Conservation (phyloP, 1,140 invertebrate genomes). For the Anastrepha obliqua region DNA sequence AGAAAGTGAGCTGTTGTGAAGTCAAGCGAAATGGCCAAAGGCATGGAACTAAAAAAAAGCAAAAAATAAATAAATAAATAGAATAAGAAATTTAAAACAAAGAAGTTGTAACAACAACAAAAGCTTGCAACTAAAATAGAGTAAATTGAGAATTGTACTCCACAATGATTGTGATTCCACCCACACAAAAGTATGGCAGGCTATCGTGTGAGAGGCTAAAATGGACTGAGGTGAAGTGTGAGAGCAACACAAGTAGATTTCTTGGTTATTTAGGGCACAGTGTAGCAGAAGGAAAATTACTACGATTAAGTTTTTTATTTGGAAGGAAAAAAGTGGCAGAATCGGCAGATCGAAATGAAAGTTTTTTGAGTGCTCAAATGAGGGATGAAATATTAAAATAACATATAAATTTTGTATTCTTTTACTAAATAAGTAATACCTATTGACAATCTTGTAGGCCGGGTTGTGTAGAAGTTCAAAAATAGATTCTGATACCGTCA, state of each 20-base stretch:
- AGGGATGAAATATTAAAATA: no score
- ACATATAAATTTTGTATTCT: no score
- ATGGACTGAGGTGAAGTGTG: not conserved
- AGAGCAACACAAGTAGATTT: not conserved
- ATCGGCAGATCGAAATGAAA: no score
- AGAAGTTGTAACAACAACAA: not conserved
- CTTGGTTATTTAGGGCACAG: not conserved
- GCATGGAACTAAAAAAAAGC: not conserved
- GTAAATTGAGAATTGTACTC: not conserved
- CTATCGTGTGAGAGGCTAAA: not conserved
- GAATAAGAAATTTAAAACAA: not conserved
- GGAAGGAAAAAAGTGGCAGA: not conserved
- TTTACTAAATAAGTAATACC: no score
- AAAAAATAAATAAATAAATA: not conserved
- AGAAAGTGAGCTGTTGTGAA: conserved; percentile 37
- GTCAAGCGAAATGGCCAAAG: conserved; percentile 32
- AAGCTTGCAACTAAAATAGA: not conserved
- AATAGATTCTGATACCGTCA: no score
- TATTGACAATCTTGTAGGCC: no score
- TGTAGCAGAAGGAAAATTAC: not conserved
- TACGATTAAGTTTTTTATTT: not conserved
- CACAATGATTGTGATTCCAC: not conserved
- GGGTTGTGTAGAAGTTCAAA: no score
- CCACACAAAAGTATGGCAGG: not conserved
- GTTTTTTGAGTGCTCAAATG: no score